phyloP scores from a whole-genome alignment of 2,888 invertebrate genomes.

The Caradrina clavipalpis region DNA sequence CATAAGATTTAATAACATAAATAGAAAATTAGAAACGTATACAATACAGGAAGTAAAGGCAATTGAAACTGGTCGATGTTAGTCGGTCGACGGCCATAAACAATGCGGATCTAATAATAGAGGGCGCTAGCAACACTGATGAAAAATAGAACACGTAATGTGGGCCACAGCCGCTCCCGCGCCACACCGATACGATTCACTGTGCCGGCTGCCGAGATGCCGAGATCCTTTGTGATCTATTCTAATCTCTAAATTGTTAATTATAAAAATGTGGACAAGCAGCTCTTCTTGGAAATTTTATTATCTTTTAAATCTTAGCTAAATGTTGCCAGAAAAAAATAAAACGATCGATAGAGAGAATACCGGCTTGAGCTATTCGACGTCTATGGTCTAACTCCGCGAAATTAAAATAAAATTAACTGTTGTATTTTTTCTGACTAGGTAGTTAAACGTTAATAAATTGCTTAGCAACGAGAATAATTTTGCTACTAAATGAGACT shows the following conservation, averaged over 20 bases:
- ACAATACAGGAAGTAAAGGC: constrained; percentile 78
- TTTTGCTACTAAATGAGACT: too few species aligned
- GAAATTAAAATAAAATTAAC: constrained; percentile 1
- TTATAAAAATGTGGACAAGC: constrained; percentile 22
- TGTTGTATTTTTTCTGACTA: constrained; percentile 1
- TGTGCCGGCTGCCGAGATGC: constrained; percentile 43
- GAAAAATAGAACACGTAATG: constrained; percentile 87
- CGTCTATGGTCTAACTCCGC: background rate
- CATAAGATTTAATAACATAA: constrained; percentile 53
- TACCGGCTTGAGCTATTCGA: background rate
- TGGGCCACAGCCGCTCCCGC: constrained; percentile 85
- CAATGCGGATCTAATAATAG: constrained; percentile 88
- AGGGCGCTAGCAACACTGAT: constrained; percentile 79
- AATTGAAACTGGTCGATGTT: constrained; percentile 73
- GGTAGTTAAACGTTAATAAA: too few species aligned
- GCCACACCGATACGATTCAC: constrained; percentile 65
- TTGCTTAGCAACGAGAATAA: background rate
- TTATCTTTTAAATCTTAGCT: background rate
- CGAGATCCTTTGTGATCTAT: constrained; percentile 46
- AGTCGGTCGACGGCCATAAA: constrained; percentile 83
- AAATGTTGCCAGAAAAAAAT: constrained; percentile 21
- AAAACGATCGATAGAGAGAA: background rate
- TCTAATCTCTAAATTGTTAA: constrained; percentile 37
- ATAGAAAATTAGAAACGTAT: constrained; percentile 38
- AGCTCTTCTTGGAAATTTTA: constrained; percentile 13